Conservation (phyloP, 2,888 invertebrate genomes). For the Epinotia demarniana region DNA sequence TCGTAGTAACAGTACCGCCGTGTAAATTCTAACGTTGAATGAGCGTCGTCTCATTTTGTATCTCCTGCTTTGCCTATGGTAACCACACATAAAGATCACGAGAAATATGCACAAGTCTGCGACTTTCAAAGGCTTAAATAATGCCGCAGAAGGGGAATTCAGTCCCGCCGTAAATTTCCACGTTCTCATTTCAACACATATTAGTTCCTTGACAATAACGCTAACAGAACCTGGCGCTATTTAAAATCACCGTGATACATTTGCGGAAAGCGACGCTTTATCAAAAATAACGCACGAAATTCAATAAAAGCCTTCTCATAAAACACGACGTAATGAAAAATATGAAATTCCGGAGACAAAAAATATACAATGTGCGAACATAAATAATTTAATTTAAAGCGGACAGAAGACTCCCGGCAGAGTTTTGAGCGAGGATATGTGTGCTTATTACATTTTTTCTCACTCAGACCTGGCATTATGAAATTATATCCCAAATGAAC, state of each 20-base stretch:
- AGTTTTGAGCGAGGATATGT: constrained; percentile 26
- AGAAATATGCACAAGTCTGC: neutral
- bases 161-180: constrained; percentile 22
- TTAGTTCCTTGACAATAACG: constrained; percentile 32
- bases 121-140: neutral
- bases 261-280: constrained; percentile 60
- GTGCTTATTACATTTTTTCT: constrained; percentile 41
- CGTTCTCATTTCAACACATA: constrained; percentile 30
- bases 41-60: neutral
- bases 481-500: constrained; percentile 22
- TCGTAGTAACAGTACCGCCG: no score
- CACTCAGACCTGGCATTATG: constrained; percentile 23
- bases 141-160: constrained; percentile 7
- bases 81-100: neutral
- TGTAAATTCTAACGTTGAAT: no score
- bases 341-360: constrained; percentile 79
- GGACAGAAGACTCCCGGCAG: constrained; percentile 46
- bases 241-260: constrained; percentile 63
- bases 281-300: constrained; percentile 77
- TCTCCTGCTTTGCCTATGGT: neutral
- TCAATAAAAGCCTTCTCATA: constrained; percentile 74
- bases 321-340: constrained; percentile 78
- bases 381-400: constrained; percentile 73
- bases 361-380: constrained; percentile 60
- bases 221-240: constrained; percentile 48